These are phyloP conservation scores for Chloroceryle amazona DNA, from an alignment of 2,797 vertebrate species.

Conservation along the genomic window DNA sequence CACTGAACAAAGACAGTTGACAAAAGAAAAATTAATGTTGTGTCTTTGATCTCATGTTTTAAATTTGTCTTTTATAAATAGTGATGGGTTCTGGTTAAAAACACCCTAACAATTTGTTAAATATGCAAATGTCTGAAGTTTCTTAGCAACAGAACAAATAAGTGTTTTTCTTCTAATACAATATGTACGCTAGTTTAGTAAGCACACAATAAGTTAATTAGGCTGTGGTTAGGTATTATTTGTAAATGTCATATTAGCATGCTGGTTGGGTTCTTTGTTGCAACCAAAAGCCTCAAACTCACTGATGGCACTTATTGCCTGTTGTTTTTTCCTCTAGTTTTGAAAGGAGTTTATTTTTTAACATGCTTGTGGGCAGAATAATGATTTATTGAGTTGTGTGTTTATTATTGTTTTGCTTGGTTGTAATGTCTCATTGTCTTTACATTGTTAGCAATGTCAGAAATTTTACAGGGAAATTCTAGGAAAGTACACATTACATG, in stretches of 20 bases:
- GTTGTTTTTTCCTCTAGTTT: slow-evolving; percentile 34
- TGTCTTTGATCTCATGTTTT: slow-evolving; percentile 78
- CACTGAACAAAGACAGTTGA: slow-evolving; percentile 61
- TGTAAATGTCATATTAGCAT: slow-evolving; percentile 86
- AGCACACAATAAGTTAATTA: slow-evolving; percentile 84
- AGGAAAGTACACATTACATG: slow-evolving; percentile 45
- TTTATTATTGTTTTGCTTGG: slow-evolving; percentile 57
- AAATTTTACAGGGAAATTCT: slow-evolving; percentile 50
- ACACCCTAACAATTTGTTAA: slow-evolving; percentile 79
- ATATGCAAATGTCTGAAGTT: slow-evolving; percentile 82
- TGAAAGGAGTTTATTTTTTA: slow-evolving; percentile 60
- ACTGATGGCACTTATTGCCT: slow-evolving; percentile 57
- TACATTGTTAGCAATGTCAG: slow-evolving; percentile 38
- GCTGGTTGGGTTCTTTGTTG: slow-evolving; percentile 73
- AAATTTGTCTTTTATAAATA: slow-evolving; percentile 78
- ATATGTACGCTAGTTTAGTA: slow-evolving; percentile 80
- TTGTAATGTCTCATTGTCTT: slow-evolving; percentile 56
- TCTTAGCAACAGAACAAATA: slow-evolving; percentile 82
- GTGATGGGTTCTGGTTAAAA: slow-evolving; percentile 76
- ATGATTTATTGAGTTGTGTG: slow-evolving; percentile 66
- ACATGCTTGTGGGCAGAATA: slow-evolving; percentile 61
- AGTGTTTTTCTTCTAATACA: slow-evolving; percentile 78
- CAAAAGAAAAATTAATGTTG: slow-evolving; percentile 69
- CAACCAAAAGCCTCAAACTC: slow-evolving; percentile 64
- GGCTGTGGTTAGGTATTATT: slow-evolving; percentile 82